These are phyloP conservation scores for Philonicus albiceps DNA, from an alignment of 2,888 invertebrate genomes.

Conservation along the genomic window DNA sequence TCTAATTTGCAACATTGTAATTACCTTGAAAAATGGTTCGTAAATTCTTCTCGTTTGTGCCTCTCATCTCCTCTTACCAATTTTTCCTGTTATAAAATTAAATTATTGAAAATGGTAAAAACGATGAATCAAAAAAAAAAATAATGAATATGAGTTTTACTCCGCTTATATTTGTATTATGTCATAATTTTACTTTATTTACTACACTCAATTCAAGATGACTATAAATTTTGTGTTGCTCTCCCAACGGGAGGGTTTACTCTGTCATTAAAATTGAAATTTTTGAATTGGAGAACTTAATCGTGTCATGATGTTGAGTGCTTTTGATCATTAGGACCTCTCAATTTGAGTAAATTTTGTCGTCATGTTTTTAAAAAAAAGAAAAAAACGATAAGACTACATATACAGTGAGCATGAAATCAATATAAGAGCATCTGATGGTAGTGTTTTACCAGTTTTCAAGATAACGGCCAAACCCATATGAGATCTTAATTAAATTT, in stretches of 20 bases:
- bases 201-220: background rate
- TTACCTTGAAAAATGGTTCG: background rate
- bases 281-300: background rate
- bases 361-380: background rate
- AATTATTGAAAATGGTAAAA: conserved; percentile 15
- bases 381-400: background rate
- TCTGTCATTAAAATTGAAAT: background rate
- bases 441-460: background rate
- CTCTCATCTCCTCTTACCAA: background rate
- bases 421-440: background rate
- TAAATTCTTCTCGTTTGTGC: too few species aligned
- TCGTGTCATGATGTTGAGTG: conserved; percentile 19
- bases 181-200: background rate
- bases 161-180: background rate
- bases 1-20: background rate
- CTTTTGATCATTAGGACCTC: conserved; percentile 25
- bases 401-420: background rate
- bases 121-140: conserved; percentile 1
- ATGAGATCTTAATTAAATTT: conserved; percentile 32
- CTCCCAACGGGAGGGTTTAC: background rate
- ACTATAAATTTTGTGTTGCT: background rate
- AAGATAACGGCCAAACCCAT: background rate
- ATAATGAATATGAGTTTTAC: background rate
- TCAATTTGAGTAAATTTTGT: background rate
- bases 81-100: background rate